Evolutionary conservation across 2,797 vertebrate genomes (phyloP), one percentile per base, ranked within the genome.

Genomic region (Petrocephalus schoutedeni): DNA sequence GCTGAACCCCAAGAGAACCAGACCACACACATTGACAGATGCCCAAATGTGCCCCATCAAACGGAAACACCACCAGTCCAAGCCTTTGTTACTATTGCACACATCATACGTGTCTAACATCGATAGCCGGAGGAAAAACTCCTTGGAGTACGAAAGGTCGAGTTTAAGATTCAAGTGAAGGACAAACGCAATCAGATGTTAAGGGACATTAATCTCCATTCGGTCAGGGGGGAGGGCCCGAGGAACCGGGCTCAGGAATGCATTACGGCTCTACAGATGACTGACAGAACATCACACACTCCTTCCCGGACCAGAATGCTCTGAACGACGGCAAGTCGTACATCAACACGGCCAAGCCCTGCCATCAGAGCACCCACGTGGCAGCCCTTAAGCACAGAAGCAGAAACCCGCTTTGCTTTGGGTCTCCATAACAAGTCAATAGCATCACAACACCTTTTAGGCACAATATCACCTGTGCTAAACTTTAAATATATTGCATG

Each of bases 21-120:
- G 67, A 88, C 88, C 90, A 91, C 90, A 89, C 51, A 89, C 87
- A 89, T 91, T 93, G 90, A 94, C 89, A 89, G 90, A 90, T 77
- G 88, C 88, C 86, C 58, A 90, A 92, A 92, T 87, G 89, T 89
- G 88, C 80, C 89, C 88, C 86, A 88, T 93, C 92, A 92, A 91
- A 91, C 91, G 91, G 59, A 57, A 14, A 12, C 83, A 61, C 57
- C 41, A 56, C 36, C 14, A 56, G 36, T 10, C 87, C 57, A 83
- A 49, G 7, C 57, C 45, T 12, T 56, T 56, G 32, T 61, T 41
- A 83, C 53, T 58, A 57, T 2, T 36, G 10, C 51, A 85, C 16
- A 58, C 51, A 85, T 58, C 84, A 28, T 21, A 36, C 28, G 21
- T 14, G 2, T 56, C 21, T 36, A 21, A 57, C 54, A 32, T 4